A percentile compares a stretch with the other conserved stretches of the same genome.
Evolutionary conservation across 2,113 vertebrate genomes (phyloP).

Genomic region (Smithornis capensis): DNA sequence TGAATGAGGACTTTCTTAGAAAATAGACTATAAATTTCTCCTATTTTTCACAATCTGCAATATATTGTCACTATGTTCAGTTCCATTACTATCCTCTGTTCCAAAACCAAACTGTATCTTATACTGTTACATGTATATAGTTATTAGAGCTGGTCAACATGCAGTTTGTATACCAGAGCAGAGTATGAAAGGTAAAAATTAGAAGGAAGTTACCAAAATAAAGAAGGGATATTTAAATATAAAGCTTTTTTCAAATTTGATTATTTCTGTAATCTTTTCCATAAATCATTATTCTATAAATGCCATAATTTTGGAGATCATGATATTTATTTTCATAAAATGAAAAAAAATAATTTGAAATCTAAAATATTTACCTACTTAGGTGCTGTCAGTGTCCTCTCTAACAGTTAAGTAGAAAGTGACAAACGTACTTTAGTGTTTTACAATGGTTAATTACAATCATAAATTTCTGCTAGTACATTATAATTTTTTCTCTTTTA

Average conservation of each 20-base stretch:
- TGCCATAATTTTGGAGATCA: background rate
- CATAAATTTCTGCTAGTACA: background rate
- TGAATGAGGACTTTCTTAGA: background rate
- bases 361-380: background rate
- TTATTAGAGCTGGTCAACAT: background rate
- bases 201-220: background rate
- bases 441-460: background rate
- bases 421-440: background rate
- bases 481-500: background rate
- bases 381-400: background rate
- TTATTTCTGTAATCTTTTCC: background rate
- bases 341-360: background rate
- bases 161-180: background rate
- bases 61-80: background rate
- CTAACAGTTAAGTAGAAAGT: background rate
- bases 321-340: background rate
- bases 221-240: background rate
- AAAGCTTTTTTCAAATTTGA: background rate
- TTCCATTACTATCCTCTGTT: background rate
- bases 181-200: background rate
- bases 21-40: background rate
- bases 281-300: background rate
- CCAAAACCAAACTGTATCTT: background rate
- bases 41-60: background rate
- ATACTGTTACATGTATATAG: background rate